Evolutionary conservation across 2,797 vertebrate species (phyloP).

Genomic region (Uromys caudimaculatus): DNA sequence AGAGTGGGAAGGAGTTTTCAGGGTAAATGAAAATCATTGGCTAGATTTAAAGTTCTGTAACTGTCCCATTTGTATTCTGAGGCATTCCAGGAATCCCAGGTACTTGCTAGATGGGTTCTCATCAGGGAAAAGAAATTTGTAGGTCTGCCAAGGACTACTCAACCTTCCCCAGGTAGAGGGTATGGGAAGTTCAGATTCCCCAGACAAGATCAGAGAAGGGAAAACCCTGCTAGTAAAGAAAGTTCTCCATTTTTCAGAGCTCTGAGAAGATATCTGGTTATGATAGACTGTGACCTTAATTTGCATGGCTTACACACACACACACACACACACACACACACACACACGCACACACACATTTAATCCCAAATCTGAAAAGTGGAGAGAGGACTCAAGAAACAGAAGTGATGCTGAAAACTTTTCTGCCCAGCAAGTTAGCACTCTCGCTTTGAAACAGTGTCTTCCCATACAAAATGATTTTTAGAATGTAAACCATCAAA

Average conservation of each 20-base stretch:
- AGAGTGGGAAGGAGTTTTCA: background rate
- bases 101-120: background rate
- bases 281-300: no score
- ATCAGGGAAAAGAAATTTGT: background rate
- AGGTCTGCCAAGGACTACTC: no score
- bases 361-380: background rate
- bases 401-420: background rate
- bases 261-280: no score
- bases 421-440: background rate
- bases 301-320: no score
- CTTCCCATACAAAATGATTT: background rate
- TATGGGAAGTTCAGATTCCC: no score
- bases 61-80: background rate
- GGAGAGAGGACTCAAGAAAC: background rate
- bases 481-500: background rate
- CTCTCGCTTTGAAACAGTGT: background rate
- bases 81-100: background rate
- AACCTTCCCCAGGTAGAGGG: no score
- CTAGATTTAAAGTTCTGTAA: background rate
- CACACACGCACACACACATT: background rate
- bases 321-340: no score
- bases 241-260: no score
- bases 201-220: no score
- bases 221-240: no score
- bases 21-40: background rate